These are phyloP conservation scores for Villa cingulata DNA, from an alignment of 2,888 invertebrate genomes.

Conservation along the genomic window DNA sequence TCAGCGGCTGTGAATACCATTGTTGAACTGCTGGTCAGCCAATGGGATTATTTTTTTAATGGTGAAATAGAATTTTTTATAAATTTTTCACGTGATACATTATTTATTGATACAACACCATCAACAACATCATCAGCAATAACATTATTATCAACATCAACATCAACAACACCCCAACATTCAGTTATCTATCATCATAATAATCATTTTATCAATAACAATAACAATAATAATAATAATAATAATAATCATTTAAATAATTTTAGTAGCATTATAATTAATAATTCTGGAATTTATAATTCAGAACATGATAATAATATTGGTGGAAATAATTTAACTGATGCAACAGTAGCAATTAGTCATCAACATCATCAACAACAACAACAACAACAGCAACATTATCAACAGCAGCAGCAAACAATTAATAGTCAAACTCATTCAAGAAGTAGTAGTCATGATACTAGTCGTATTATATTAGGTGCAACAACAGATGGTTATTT, in stretches of 20 bases:
- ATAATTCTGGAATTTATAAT: constrained; percentile 3
- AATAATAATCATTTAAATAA: not conserved
- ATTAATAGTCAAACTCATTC: constrained; percentile 32
- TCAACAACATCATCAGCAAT: constrained; percentile 14
- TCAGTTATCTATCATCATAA: constrained; percentile 17
- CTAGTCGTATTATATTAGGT: constrained; percentile 40
- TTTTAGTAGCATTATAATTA: constrained; percentile 14
- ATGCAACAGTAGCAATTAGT: constrained; percentile 14
- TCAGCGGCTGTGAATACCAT: constrained; percentile 71
- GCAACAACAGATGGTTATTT: constrained; percentile 11
- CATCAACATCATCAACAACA: too few relatives aligned
- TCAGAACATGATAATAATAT: constrained; percentile 10
- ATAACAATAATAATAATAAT: too few relatives aligned
- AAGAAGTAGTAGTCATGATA: constrained; percentile 46
- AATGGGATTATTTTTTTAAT: constrained; percentile 62
- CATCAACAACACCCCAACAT: constrained; percentile 23
- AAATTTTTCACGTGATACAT: constrained; percentile 44
- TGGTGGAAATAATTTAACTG: constrained; percentile 12
- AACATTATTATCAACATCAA: constrained; percentile 34
- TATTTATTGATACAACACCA: constrained; percentile 37
- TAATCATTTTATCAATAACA: not conserved
- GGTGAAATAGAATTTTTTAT: constrained; percentile 62
- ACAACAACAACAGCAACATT: constrained; percentile 26
- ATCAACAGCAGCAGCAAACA: constrained; percentile 37
- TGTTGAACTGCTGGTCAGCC: constrained; percentile 70